phyloP scores from a whole-genome alignment of 2,113 vertebrate species.

The Psephotus haematonotus region DNA sequence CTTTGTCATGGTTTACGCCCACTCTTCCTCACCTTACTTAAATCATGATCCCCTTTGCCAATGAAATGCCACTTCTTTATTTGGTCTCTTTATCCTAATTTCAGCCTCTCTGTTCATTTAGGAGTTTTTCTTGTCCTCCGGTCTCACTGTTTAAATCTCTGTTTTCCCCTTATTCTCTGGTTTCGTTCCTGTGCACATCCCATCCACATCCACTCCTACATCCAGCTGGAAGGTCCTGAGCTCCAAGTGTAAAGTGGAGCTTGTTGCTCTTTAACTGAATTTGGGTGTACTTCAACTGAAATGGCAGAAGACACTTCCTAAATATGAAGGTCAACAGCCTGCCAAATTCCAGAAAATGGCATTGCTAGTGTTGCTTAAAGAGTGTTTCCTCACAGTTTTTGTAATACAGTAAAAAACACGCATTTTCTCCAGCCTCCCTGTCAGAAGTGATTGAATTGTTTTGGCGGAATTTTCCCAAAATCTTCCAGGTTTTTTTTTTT shows the following conservation, averaged over 20 bases:
- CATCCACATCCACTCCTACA: not conserved
- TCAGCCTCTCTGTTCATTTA: not conserved
- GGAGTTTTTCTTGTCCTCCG: not conserved
- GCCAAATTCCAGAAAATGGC: not conserved
- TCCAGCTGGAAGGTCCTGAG: not conserved
- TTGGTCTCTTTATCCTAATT: not conserved
- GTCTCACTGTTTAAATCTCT: not conserved
- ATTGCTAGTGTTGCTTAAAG: not conserved
- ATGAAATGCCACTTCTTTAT: not conserved
- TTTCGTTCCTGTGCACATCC: not conserved
- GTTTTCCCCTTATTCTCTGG: not conserved
- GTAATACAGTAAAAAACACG: not conserved
- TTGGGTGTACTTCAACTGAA: not conserved
- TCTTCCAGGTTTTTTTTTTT: not conserved
- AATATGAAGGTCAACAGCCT: not conserved
- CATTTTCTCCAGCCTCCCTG: not conserved
- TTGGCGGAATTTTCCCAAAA: not conserved
- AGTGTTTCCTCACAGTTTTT: not conserved
- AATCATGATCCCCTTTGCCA: not conserved
- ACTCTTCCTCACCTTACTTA: not conserved
- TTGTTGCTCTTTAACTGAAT: not conserved
- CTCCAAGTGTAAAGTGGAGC: not conserved
- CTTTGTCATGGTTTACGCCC: not conserved
- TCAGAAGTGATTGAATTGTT: not conserved
- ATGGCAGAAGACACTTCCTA: not conserved